Percentiles rank a stretch among this genome's conserved stretches.
Conservation (phyloP, 2,888 invertebrate genomes). For the Altica lythri region DNA sequence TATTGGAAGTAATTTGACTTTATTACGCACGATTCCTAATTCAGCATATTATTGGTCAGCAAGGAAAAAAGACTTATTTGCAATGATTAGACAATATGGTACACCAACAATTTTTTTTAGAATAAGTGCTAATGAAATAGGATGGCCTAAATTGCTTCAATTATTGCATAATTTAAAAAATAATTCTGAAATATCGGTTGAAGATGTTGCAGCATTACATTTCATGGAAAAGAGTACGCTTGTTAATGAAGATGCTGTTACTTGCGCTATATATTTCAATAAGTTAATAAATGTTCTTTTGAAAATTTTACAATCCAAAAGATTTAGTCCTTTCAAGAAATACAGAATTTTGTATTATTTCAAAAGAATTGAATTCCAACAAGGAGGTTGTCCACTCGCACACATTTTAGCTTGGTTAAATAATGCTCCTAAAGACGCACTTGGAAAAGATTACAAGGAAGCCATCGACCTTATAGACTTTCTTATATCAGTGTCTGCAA, state of each 20-base stretch:
- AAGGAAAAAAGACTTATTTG: slow-evolving; percentile 14
- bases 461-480: slow-evolving; percentile 42
- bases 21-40: slow-evolving; percentile 11
- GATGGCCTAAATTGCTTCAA: background rate
- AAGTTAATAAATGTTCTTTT: slow-evolving; percentile 48
- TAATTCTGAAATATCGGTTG: background rate
- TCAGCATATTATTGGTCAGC: slow-evolving; percentile 14
- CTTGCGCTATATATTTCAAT: slow-evolving; percentile 39
- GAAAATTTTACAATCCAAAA: slow-evolving; percentile 40
- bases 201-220: background rate
- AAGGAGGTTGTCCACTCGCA: slow-evolving; percentile 48
- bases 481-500: slow-evolving; percentile 39
- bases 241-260: slow-evolving; percentile 25
- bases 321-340: slow-evolving; percentile 46
- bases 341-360: slow-evolving; percentile 48
- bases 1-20: slow-evolving; percentile 14
- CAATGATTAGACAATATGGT: slow-evolving; percentile 1
- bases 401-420: slow-evolving; percentile 49
- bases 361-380: slow-evolving; percentile 50
- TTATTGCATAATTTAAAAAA: slow-evolving; percentile 1
- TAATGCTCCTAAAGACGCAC: slow-evolving; percentile 42
- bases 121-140: background rate
- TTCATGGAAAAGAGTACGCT: background rate
- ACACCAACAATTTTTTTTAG: slow-evolving; percentile 1
- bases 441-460: slow-evolving; percentile 7